Conservation (phyloP, 2,797 vertebrate species). For the Protonibea diacanthus region DNA sequence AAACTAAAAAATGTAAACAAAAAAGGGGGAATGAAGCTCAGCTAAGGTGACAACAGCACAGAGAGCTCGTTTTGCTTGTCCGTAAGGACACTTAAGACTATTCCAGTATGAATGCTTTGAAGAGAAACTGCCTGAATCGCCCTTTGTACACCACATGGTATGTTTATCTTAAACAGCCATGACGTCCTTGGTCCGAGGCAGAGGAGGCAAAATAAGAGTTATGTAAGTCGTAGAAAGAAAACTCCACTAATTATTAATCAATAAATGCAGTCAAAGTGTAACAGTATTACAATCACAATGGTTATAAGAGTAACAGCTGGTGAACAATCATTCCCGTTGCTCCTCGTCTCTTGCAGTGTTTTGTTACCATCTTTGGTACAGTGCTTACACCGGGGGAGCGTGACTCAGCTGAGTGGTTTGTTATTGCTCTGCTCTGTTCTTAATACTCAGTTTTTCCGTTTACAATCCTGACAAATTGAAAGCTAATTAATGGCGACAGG, state of each 20-base stretch:
- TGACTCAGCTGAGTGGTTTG: conserved; percentile 32
- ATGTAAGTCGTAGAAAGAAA: conserved; percentile 17
- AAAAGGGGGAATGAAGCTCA: conserved; percentile 51
- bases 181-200: conserved; percentile 54
- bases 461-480: conserved; percentile 39
- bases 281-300: conserved; percentile 48
- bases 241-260: conserved; percentile 17
- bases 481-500: conserved; percentile 28
- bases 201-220: conserved; percentile 25
- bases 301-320: conserved; percentile 39
- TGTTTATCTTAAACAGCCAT: conserved; percentile 17
- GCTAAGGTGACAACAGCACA: conserved; percentile 27
- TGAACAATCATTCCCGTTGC: conserved; percentile 37
- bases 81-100: conserved; percentile 65
- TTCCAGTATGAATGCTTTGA: conserved; percentile 44
- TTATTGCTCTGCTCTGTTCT: conserved; percentile 37
- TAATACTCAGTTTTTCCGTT: conserved; percentile 37
- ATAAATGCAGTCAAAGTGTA: conserved; percentile 53
- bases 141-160: conserved; percentile 19
- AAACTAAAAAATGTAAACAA: conserved; percentile 69
- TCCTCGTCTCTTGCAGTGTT: conserved; percentile 36
- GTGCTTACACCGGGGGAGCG: not conserved
- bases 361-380: conserved; percentile 58
- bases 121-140: conserved; percentile 33
- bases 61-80: conserved; percentile 29